Evolutionary conservation across 2,888 invertebrate species (phyloP), one percentile per base, ranked within the genome.

Genomic region (Drosophila testacea): DNA sequence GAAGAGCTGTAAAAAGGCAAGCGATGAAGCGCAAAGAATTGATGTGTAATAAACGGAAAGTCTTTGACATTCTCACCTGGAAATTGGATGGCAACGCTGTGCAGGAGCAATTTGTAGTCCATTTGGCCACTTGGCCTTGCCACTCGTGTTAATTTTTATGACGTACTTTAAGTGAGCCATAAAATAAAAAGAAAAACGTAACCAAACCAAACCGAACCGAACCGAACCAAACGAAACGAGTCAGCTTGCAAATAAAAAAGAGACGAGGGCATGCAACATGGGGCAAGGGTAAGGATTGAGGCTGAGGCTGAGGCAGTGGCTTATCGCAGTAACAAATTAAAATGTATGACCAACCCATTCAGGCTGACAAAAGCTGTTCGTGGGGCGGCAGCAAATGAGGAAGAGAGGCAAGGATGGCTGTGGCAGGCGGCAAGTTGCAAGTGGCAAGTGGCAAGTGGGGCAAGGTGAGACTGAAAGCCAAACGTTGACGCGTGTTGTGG

Each of bases 121-220:
- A 75, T 71, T 71, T 48, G 63, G 47, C 59, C 47, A 44, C 64
- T 51, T 55, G 56, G 60, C 56, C 73, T 69, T 66, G 70, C 59
- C 69, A 64, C 74, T 79, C 81, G 60, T 81, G 83, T 83, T 83
- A 83, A 83, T 83, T 83, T 85, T 81, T 83, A 85, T 83, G 83
- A 81, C 81, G 85, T 78, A 72, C 75, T 79, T 78, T 79, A 64
- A 83, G 76, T 81, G 81, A 81, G 83, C 81, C 79, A 81, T 83
- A 79, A 85, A 85, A 81, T 61, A 55, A 38, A 36, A 57, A 36
- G 28, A 39, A 27, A 34, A 10, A 62, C 30, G 30, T 4, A 16
- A 36, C 6, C 32, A 38, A 16, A 38, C 22, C 22, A 22, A 2
- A 22, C 22, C 22, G 3, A 22, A 22, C 22, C 22, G 38, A 44